These are phyloP conservation scores for Gymnoscopelus microlampas DNA, from an alignment of 2,797 vertebrate genomes.

Conservation along the genomic window DNA sequence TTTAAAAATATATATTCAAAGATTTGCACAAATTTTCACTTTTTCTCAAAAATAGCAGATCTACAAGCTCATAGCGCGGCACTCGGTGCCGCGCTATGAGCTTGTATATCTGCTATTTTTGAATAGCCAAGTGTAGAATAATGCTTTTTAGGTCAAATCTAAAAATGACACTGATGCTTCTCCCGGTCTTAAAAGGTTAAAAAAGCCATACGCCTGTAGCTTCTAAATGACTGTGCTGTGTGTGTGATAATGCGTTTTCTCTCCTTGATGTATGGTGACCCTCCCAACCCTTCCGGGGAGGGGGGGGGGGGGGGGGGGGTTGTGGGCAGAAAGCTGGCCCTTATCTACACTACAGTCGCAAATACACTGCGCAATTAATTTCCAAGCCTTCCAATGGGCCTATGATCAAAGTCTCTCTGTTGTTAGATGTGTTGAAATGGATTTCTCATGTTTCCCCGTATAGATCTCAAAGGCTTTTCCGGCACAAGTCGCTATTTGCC, in stretches of 20 bases:
- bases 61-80: too few species aligned
- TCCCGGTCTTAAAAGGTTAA: too few species aligned
- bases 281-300: conserved; percentile 22
- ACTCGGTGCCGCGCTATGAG: too few species aligned
- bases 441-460: conserved; percentile 63
- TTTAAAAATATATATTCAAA: too few species aligned
- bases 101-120: too few species aligned
- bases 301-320: background rate
- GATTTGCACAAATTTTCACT: too few species aligned
- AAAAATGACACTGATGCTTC: too few species aligned
- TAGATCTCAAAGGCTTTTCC: conserved; percentile 60
- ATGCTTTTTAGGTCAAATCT: too few species aligned
- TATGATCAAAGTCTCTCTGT: conserved; percentile 62
- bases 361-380: conserved; percentile 47
- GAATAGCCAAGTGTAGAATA: too few species aligned
- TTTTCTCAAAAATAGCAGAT: too few species aligned
- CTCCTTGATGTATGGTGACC: conserved; percentile 38
- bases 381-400: conserved; percentile 50
- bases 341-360: conserved; percentile 47
- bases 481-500: conserved; percentile 34
- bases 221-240: conserved; percentile 33
- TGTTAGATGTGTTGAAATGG: conserved; percentile 61
- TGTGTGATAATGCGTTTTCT: conserved; percentile 34
- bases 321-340: conserved; percentile 21
- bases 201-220: conserved; percentile 10